Percentiles rank a stretch among this genome's conserved stretches.
These are phyloP conservation scores for Clangula hyemalis DNA, from an alignment of 2,797 vertebrate species.

Conservation along the genomic window DNA sequence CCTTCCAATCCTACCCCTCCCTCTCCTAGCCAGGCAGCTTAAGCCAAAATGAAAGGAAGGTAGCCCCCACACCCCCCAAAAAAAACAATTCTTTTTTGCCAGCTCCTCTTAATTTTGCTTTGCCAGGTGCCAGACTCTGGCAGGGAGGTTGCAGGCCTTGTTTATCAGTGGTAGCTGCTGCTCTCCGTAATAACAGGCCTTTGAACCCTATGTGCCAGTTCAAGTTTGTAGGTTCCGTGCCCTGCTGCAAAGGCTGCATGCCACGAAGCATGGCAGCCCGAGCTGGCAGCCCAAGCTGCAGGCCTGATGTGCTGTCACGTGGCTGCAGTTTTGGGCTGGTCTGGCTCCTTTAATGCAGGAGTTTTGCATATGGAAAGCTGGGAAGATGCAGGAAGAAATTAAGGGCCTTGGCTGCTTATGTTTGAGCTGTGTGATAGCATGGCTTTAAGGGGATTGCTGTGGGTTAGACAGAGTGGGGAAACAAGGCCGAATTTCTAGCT, in stretches of 20 bases:
- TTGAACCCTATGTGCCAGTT: neutral
- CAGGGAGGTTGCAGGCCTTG: neutral
- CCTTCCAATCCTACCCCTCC: neutral
- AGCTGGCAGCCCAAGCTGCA: neutral
- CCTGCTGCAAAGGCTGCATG: neutral
- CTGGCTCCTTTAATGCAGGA: neutral
- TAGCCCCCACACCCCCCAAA: neutral
- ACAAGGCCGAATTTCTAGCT: neutral
- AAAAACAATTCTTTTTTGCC: neutral
- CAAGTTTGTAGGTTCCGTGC: neutral
- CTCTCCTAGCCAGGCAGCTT: neutral
- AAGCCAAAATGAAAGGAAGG: neutral
- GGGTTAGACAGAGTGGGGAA: neutral
- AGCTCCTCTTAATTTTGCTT: neutral
- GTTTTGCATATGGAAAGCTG: conserved; percentile 14
- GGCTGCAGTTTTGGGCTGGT: neutral
- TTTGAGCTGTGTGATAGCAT: neutral
- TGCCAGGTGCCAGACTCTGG: fast-evolving
- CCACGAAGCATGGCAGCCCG: fast-evolving
- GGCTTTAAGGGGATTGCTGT: neutral
- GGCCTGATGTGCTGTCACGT: neutral
- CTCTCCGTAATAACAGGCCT: neutral
- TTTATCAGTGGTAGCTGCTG: neutral
- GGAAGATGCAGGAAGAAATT: neutral
- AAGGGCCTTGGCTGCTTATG: neutral